Conservation (phyloP, 1,140 invertebrate species). For the Drosophila arawakana region DNA sequence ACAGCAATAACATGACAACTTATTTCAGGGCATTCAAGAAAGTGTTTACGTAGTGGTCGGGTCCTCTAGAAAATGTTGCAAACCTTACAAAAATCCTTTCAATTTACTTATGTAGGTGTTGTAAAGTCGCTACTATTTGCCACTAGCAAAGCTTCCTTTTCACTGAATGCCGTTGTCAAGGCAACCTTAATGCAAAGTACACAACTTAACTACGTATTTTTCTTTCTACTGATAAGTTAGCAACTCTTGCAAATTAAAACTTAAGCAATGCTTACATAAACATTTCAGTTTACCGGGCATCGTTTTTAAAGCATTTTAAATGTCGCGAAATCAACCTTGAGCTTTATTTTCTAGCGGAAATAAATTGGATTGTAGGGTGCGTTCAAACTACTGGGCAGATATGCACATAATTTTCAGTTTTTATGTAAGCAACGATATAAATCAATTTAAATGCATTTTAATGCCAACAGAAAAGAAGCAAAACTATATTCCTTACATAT, state of each 20-base stretch:
- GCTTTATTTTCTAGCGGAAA: slow-evolving; percentile 29
- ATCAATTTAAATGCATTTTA: slow-evolving; percentile 72
- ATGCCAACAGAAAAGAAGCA: slow-evolving; percentile 19
- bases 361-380: slow-evolving; percentile 72
- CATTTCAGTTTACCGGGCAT: neutral
- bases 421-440: slow-evolving; percentile 54
- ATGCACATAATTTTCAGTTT: slow-evolving; percentile 52
- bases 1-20: slow-evolving; percentile 81
- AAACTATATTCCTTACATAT: slow-evolving; percentile 25
- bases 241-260: slow-evolving; percentile 20
- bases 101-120: slow-evolving; percentile 48
- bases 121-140: slow-evolving; percentile 32
- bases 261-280: neutral
- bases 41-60: slow-evolving; percentile 22
- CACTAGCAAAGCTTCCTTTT: slow-evolving; percentile 35
- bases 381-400: slow-evolving; percentile 41
- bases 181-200: neutral
- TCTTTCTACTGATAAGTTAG: slow-evolving; percentile 11
- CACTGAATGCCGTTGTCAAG: slow-evolving; percentile 5
- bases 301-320: neutral
- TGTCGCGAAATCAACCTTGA: neutral
- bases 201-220: neutral
- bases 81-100: slow-evolving; percentile 22
- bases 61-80: slow-evolving; percentile 8
- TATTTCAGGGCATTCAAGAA: slow-evolving; percentile 68